Evolutionary conservation across 2,113 vertebrate genomes (phyloP).

Genomic region (Sminthopsis crassicaudata): DNA sequence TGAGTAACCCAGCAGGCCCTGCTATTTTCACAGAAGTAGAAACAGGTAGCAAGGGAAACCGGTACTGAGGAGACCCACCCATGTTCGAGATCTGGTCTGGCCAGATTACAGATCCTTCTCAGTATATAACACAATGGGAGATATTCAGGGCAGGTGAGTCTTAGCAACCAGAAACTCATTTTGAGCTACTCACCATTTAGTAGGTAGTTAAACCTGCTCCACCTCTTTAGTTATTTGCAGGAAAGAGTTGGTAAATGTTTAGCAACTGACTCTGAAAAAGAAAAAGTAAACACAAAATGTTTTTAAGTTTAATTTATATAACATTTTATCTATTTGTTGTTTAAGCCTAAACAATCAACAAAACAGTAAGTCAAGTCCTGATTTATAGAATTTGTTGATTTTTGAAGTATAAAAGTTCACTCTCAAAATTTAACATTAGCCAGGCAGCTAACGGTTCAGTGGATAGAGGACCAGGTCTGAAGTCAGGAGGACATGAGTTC

Average conservation of each 20-base stretch:
- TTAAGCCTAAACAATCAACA: background rate
- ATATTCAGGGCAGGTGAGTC: no score
- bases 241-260: background rate
- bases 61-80: background rate
- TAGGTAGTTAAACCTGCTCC: background rate
- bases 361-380: background rate
- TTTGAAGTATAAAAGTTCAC: background rate
- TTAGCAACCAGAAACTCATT: background rate
- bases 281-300: background rate
- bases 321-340: background rate
- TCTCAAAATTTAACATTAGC: background rate
- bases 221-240: background rate
- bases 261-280: background rate
- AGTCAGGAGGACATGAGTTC: no score
- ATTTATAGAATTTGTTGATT: background rate
- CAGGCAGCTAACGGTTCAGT: no score
- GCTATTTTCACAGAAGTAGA: background rate
- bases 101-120: background rate
- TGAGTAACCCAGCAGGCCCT: background rate
- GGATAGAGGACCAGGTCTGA: no score
- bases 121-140: background rate
- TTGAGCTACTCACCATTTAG: background rate
- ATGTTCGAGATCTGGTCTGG: background rate
- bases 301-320: background rate
- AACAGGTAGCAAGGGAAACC: background rate